Percentiles rank a stretch among this genome's conserved stretches.
phyloP scores from a whole-genome alignment of 2,888 invertebrate genomes.

The Drosophila fulvimacula region DNA sequence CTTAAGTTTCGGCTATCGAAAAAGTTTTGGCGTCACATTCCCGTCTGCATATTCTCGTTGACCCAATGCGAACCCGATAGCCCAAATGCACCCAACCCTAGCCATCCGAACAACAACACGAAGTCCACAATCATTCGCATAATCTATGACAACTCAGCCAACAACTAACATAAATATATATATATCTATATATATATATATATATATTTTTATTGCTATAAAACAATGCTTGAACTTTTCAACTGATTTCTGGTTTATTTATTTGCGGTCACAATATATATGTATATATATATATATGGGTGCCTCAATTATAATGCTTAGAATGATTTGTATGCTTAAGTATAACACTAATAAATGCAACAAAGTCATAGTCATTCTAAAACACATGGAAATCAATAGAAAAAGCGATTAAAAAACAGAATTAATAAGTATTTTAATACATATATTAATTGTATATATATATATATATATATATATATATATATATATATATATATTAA shows the following conservation, averaged over 20 bases:
- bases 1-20: constrained; percentile 65
- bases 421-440: too few species aligned
- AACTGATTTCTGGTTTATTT: constrained; percentile 47
- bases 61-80: constrained; percentile 48
- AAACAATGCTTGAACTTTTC: constrained; percentile 55
- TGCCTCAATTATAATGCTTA: background rate
- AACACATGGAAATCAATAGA: too few species aligned
- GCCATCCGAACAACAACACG: background rate
- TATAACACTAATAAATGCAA: too few species aligned
- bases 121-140: constrained; percentile 32
- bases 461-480: too few species aligned
- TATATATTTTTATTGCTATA: constrained; percentile 40
- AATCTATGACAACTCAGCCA: constrained; percentile 52
- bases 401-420: too few species aligned
- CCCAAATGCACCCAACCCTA: background rate
- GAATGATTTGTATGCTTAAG: background rate
- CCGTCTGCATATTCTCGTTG: constrained; percentile 58
- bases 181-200: constrained; percentile 9
- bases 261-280: constrained; percentile 34
- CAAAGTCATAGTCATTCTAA: too few species aligned
- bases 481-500: too few species aligned
- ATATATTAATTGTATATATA: too few species aligned
- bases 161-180: constrained; percentile 31
- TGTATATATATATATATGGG: background rate
- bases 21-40: constrained; percentile 63